These are phyloP conservation scores for Tineola bisselliella DNA, from an alignment of 2,888 invertebrate genomes.

Conservation along the genomic window DNA sequence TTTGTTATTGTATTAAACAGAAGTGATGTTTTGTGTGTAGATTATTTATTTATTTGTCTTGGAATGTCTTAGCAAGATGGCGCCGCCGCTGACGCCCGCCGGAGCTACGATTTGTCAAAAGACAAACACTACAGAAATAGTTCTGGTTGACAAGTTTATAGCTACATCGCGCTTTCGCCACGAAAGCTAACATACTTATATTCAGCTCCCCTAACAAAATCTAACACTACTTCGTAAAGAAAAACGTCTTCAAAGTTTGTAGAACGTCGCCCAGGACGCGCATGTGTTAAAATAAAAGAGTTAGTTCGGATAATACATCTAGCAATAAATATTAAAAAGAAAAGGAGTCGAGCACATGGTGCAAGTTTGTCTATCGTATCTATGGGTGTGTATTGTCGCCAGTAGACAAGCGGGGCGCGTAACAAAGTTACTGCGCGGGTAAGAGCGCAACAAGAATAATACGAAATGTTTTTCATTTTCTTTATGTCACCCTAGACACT, in stretches of 20 bases:
- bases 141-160: constrained; percentile 62
- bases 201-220: constrained; percentile 6
- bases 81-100: constrained; percentile 39
- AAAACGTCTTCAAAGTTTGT: constrained; percentile 1
- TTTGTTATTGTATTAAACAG: too few species aligned
- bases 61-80: constrained; percentile 35
- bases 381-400: constrained; percentile 1
- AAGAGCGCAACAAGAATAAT: constrained; percentile 70
- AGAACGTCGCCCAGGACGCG: constrained; percentile 9
- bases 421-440: constrained; percentile 48
- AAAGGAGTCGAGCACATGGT: constrained; percentile 1
- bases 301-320: constrained; percentile 24
- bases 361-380: neutral
- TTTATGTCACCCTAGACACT: constrained; percentile 87
- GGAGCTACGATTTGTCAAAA: constrained; percentile 50
- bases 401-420: constrained; percentile 35
- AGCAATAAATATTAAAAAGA: constrained; percentile 46
- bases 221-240: neutral
- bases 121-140: constrained; percentile 60
- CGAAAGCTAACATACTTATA: constrained; percentile 15
- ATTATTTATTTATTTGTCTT: constrained; percentile 9
- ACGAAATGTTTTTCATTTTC: constrained; percentile 88
- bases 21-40: neutral
- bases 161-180: constrained; percentile 25
- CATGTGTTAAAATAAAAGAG: constrained; percentile 8